Percentiles rank a stretch among this genome's conserved stretches.
These are phyloP conservation scores for Dorcus parallelipipedus DNA, from an alignment of 2,888 invertebrate genomes.

Conservation along the genomic window DNA sequence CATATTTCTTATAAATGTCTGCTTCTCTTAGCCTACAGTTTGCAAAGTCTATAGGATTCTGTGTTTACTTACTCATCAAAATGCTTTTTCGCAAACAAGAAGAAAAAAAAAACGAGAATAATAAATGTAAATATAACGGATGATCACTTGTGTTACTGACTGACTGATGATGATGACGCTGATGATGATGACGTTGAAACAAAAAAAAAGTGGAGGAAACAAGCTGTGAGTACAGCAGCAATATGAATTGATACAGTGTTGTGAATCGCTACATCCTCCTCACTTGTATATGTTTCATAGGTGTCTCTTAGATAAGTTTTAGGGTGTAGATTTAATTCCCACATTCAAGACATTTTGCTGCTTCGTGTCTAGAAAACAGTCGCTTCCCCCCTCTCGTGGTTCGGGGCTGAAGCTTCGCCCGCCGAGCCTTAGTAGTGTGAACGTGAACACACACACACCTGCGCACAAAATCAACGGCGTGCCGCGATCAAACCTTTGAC, in stretches of 20 bases:
- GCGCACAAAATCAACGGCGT: neutral
- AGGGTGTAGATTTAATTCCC: conserved; percentile 36
- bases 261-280: conserved; percentile 36
- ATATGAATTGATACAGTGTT: conserved; percentile 50
- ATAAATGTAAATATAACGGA: conserved; percentile 33
- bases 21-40: conserved; percentile 44
- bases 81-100: conserved; percentile 36
- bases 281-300: conserved; percentile 32
- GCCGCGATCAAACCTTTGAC: neutral
- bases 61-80: conserved; percentile 24
- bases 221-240: conserved; percentile 39
- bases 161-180: conserved; percentile 13
- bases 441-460: no score
- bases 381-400: conserved; percentile 32
- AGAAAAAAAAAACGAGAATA: conserved; percentile 20
- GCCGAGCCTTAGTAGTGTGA: neutral
- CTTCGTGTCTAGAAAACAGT: conserved; percentile 42
- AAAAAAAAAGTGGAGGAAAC: conserved; percentile 14
- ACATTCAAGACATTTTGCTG: conserved; percentile 43
- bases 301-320: conserved; percentile 31
- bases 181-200: no score
- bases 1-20: conserved; percentile 43
- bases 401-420: neutral
- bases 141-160: conserved; percentile 37
- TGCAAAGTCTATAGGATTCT: conserved; percentile 40